Evolutionary conservation across 1,140 invertebrate genomes (phyloP), one percentile per base, ranked within the genome.

Genomic region (Danaus plexippus): DNA sequence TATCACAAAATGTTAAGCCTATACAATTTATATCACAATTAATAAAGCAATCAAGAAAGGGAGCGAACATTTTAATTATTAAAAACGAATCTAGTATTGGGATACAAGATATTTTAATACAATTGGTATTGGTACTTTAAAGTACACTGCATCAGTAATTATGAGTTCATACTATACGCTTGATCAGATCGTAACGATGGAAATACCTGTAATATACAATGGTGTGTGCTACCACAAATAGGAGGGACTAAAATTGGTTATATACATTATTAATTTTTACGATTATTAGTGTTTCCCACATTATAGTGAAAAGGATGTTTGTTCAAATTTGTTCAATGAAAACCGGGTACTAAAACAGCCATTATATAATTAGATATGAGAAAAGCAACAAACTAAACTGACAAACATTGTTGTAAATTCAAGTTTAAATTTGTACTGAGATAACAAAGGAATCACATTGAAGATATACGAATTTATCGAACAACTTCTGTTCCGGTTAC

Each of bases 401-500:
- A 32, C 22, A 32, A 32, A 32, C 22, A 32, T 32, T 32, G 22
- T 32, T 32, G 22, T 32, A 32, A 32, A 32, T 32, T 32, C 22
- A 32, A 32, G 22, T 32, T 32, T 32, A 32, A 32, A 32, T 32
- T 32, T 32, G 22, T 32, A 6, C 22, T 32, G 22, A 32, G 22
- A 32, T 32, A 53, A 53, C 52, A 53, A 52, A 44, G 43, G 32
- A 53, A 53, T 43, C 11, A 13, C 43, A 46, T 44, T 11, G 43
- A 45, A 44, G 43, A 45, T 45, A 53, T 53, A 15, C 52, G 43
- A 55, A 53, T 32, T 71, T 64, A 63, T 57, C 59, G 55, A 60
- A 58, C 69, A 69, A 77, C 75, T 77, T 78, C 72, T 75, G 72
- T 78, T 72, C 66, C 66, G 53, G 61, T 68, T 74, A 75, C 68